phyloP scores from a whole-genome alignment of 2,888 invertebrate species.

The Aspidiotus rigidus region DNA sequence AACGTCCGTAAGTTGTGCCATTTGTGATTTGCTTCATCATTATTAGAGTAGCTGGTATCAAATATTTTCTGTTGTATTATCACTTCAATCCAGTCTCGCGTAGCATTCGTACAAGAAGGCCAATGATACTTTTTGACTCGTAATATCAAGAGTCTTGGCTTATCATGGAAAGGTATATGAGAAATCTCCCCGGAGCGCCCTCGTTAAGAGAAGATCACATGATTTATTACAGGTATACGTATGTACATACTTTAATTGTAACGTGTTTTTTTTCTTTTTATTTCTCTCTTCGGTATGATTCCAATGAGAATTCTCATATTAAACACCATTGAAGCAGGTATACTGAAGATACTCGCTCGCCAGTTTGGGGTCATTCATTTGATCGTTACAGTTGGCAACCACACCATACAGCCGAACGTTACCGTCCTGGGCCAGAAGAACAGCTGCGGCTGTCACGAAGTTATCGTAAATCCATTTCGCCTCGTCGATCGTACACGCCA shows the following conservation, averaged over 20 bases:
- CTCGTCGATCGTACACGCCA: constrained; percentile 17
- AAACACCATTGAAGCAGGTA: neutral
- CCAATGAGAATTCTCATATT: neutral
- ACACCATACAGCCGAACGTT: constrained; percentile 27
- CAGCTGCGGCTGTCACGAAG: constrained; percentile 15
- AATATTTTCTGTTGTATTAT: no score
- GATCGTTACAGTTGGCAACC: constrained; percentile 27
- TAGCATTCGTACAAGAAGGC: no score
- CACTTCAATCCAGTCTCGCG: no score
- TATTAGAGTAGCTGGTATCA: no score
- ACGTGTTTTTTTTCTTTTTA: neutral
- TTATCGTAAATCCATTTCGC: constrained; percentile 23
- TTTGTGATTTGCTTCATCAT: no score
- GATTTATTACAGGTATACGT: constrained; percentile 7
- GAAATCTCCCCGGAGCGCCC: constrained; percentile 10
- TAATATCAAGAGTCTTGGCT: no score
- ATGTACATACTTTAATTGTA: neutral
- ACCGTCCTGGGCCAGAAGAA: constrained; percentile 22
- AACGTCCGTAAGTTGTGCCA: no score
- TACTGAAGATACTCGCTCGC: constrained; percentile 21
- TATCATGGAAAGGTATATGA: constrained; percentile 18
- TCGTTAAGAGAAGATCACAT: constrained; percentile 7
- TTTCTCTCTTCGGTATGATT: neutral
- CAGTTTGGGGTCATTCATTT: constrained; percentile 18
- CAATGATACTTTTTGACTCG: no score